Evolutionary conservation across 2,113 vertebrate genomes (phyloP), one percentile per base, ranked within the genome.

Genomic region (Loxodonta africana): DNA sequence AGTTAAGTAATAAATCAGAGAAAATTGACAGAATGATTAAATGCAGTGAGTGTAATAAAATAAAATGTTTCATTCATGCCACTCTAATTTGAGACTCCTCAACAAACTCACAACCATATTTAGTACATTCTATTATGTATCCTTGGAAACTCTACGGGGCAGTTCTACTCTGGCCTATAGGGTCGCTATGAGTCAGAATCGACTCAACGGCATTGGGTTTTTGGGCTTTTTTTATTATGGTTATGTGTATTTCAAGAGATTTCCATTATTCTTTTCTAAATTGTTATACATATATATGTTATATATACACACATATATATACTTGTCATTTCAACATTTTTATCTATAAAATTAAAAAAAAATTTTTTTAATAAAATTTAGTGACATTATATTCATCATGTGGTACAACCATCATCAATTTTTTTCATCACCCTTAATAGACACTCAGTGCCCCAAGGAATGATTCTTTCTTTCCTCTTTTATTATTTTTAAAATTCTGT

Each of bases 21-120:
- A 60, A 21, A 86, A 89, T 88, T 93, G 37, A 95, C 78, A 93
- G 17, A 65, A 62, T 20, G 41, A 57, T 96, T 95, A 95, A 85
- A 93, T 91, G 90, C 44, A 37, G 8, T 85, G 26, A 83, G 74
- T 80, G 10, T 48, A 51, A 91, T 69, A 67, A 90, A 86, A 86
- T 82, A 48, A 62, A 28, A 37, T n/a, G 2, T 69, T 60, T 90
- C 12, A 65, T 65, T 71, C 26, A 94, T 85, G 85, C 0, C 0
- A 33, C 5, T 76, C 11, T 33, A 8, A 69, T 62, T 74, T 92
- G 88, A 90, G 88, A 80, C 18, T 91, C 7, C 60, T 88, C n/a
- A 69, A 15, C 73, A 71, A 8, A 57, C 33, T 62, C 44, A 11
- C 60, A 46, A 14, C 6, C 25, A 87, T 74, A 90, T 80, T 80